Percentiles rank a stretch among this genome's conserved stretches.
These are phyloP conservation scores for Parasteatoda lunata DNA, from an alignment of 2,888 invertebrate species.

Conservation along the genomic window DNA sequence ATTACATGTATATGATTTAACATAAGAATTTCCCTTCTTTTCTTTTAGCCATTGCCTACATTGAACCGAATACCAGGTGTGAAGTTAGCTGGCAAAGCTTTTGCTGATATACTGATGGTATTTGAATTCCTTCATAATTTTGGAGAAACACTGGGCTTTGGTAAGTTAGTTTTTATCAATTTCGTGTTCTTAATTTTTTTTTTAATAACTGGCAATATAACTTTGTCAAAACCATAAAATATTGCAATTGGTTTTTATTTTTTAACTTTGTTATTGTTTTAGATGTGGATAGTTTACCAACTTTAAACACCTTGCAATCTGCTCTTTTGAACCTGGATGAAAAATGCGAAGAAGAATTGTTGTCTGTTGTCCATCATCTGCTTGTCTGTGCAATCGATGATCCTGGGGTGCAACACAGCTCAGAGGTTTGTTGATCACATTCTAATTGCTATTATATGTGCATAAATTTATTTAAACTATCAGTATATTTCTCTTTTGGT, in stretches of 20 bases:
- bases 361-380: conserved; percentile 91
- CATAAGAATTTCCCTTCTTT: background rate
- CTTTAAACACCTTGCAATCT: conserved; percentile 88
- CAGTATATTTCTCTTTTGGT: too few relatives aligned
- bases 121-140: conserved; percentile 97
- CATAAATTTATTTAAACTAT: too few relatives aligned
- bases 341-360: conserved; percentile 84
- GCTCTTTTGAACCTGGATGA: conserved; percentile 88
- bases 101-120: conserved; percentile 94
- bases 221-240: too few relatives aligned
- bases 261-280: conserved; percentile 32
- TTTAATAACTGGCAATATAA: too few relatives aligned
- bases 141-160: conserved; percentile 93
- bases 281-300: conserved; percentile 91
- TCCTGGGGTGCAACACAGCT: conserved; percentile 73
- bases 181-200: too few relatives aligned
- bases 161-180: conserved; percentile 77
- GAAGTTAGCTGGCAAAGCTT: conserved; percentile 88
- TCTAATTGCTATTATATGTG: too few relatives aligned
- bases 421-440: conserved; percentile 34
- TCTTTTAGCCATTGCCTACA: conserved; percentile 75
- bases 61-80: conserved; percentile 86
- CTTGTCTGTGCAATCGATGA: conserved; percentile 94
- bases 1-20: too few relatives aligned
- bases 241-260: too few relatives aligned